phyloP scores from a whole-genome alignment of 2,797 vertebrate genomes.

The Pangasius larnaudii region DNA sequence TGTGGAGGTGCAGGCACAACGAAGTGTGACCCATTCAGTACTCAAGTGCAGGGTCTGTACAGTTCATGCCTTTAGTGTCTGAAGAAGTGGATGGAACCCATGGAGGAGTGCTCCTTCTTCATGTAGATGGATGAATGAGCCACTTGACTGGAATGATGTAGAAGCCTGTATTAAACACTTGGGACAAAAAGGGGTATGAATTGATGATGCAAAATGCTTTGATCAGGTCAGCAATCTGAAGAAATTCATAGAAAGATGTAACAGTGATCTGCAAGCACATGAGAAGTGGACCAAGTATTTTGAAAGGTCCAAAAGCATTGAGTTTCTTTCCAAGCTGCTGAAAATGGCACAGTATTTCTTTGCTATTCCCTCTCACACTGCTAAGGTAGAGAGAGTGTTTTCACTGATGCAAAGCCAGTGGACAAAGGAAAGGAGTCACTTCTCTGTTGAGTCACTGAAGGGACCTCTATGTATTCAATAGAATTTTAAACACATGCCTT shows the following conservation, averaged over 20 bases:
- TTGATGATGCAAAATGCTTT: background rate
- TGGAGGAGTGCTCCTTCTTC: background rate
- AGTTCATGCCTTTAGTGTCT: background rate
- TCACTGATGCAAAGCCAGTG: conserved; percentile 50
- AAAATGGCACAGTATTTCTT: conserved; percentile 6
- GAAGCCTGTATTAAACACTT: background rate
- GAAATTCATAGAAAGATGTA: conserved; percentile 46
- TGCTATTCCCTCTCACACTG: conserved; percentile 36
- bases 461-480: conserved; percentile 10
- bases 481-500: conserved; percentile 36
- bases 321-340: background rate
- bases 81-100: background rate
- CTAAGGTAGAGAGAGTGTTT: conserved; percentile 40
- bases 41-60: background rate
- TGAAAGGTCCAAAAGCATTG: conserved; percentile 44
- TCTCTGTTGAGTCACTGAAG: conserved; percentile 33
- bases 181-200: background rate
- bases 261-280: conserved; percentile 33
- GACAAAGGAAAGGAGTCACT: conserved; percentile 38
- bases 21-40: no score
- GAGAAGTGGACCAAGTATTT: conserved; percentile 50
- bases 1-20: background rate
- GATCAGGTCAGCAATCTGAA: conserved; percentile 53
- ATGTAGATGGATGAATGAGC: background rate
- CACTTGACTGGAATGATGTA: background rate